Percentiles rank a stretch among this genome's conserved stretches.
These are phyloP conservation scores for Drosophila seclusa DNA, from an alignment of 2,888 invertebrate species.

Conservation along the genomic window DNA sequence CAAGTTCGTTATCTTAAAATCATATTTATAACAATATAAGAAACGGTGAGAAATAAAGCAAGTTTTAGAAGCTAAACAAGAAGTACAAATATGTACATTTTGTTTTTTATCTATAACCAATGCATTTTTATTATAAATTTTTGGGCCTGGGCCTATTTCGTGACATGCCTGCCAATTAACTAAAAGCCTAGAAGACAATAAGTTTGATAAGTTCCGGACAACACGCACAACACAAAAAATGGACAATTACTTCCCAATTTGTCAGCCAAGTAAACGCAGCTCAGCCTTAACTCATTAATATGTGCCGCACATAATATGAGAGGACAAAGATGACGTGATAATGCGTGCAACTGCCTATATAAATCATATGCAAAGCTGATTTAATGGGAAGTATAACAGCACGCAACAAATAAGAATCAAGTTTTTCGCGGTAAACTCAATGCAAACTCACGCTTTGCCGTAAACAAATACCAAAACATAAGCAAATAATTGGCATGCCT, in stretches of 20 bases:
- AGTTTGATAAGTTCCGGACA: conserved; percentile 58
- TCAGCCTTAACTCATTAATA: conserved; percentile 45
- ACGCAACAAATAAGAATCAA: conserved; percentile 2
- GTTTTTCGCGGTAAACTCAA: conserved; percentile 1
- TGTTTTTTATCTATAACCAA: not conserved
- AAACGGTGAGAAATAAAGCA: conserved; percentile 49
- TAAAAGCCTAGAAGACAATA: conserved; percentile 19
- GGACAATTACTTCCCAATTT: conserved; percentile 70
- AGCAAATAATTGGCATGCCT: not conserved
- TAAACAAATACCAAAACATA: not conserved
- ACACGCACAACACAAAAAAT: conserved; percentile 28
- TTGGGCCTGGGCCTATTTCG: conserved; percentile 13
- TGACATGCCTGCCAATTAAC: conserved; percentile 14
- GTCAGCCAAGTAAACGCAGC: conserved; percentile 50
- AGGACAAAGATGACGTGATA: conserved; percentile 55
- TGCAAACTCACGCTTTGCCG: not conserved
- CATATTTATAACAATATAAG: conserved; percentile 43
- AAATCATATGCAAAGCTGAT: conserved; percentile 44
- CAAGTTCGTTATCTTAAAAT: conserved; percentile 35
- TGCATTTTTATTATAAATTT: not conserved
- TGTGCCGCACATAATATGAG: conserved; percentile 48
- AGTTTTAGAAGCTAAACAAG: conserved; percentile 26
- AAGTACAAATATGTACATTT: conserved; percentile 5
- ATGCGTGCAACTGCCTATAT: conserved; percentile 35
- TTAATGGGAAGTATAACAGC: conserved; percentile 2